Evolutionary conservation across 2,888 invertebrate genomes (phyloP).

Genomic region (Melanargia galathea): DNA sequence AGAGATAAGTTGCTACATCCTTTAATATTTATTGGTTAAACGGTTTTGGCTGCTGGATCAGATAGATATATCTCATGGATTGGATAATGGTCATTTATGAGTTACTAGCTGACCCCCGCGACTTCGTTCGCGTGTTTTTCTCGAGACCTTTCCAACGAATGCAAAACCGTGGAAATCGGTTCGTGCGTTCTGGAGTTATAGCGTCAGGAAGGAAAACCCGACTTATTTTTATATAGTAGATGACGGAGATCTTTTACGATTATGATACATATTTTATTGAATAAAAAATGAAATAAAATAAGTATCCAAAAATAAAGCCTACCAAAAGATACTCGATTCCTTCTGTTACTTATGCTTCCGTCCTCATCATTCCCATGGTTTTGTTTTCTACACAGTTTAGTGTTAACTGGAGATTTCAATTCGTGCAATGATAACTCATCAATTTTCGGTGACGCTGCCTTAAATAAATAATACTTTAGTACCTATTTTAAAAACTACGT

Average conservation of each 20-base stretch:
- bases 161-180: too few species aligned
- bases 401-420: background rate
- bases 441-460: background rate
- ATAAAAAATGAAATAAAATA: background rate
- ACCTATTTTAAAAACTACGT: background rate
- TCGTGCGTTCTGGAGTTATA: too few species aligned
- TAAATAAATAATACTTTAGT: background rate
- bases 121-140: too few species aligned
- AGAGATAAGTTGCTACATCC: slow-evolving; percentile 34
- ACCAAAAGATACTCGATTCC: slow-evolving; percentile 25
- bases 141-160: too few species aligned
- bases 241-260: background rate
- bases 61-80: too few species aligned
- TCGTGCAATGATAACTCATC: background rate
- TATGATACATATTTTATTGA: background rate
- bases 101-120: too few species aligned
- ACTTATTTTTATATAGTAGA: background rate
- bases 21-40: slow-evolving; percentile 18
- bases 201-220: too few species aligned
- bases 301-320: background rate
- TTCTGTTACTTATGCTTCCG: background rate
- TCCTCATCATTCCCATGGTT: background rate
- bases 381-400: background rate
- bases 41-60: background rate
- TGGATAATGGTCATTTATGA: too few species aligned